Evolutionary conservation across 2,888 invertebrate species (phyloP).

Genomic region (Mactromeris polynyma): DNA sequence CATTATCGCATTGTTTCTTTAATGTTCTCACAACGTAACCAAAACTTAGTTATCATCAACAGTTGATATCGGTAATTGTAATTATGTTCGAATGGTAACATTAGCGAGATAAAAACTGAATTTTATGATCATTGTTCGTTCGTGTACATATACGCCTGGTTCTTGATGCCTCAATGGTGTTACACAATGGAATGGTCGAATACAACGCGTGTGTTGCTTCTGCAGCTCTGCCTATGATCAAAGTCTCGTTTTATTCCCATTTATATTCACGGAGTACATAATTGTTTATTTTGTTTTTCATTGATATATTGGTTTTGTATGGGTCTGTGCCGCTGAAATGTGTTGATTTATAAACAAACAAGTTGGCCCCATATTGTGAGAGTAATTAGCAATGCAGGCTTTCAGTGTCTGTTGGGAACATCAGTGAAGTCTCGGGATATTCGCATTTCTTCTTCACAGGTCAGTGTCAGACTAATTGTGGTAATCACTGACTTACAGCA

Average conservation of each 20-base stretch:
- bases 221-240: constrained; percentile 49
- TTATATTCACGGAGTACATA: constrained; percentile 28
- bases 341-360: constrained; percentile 52
- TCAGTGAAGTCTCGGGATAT: neutral
- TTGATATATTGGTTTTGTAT: constrained; percentile 59
- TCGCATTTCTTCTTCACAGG: neutral
- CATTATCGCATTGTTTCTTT: neutral
- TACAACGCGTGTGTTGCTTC: constrained; percentile 23
- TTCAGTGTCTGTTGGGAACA: neutral
- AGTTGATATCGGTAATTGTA: neutral
- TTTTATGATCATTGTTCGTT: neutral
- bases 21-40: neutral
- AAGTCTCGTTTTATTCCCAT: constrained; percentile 65
- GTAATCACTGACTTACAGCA: neutral
- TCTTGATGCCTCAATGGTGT: constrained; percentile 36
- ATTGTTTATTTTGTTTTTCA: constrained; percentile 63
- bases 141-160: neutral
- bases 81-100: neutral
- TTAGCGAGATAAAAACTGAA: neutral
- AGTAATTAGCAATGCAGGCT: neutral
- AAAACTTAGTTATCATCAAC: neutral
- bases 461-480: neutral
- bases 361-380: neutral
- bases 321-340: constrained; percentile 24
- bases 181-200: constrained; percentile 57